These are phyloP conservation scores for Trachelus stipa DNA, from an alignment of 2,888 invertebrate genomes.

Conservation along the genomic window DNA sequence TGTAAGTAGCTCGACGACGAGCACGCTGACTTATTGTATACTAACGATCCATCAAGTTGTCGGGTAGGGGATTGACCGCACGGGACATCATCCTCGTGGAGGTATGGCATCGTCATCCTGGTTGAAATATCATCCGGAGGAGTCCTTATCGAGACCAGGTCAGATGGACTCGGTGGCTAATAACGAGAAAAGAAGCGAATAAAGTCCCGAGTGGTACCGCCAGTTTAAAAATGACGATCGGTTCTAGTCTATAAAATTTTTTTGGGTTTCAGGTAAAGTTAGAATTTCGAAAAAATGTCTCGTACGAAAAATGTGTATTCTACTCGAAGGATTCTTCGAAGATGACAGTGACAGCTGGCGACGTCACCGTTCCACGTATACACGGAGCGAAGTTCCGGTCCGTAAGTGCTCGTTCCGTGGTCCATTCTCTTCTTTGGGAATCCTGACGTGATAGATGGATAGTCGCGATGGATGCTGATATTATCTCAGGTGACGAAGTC, in stretches of 20 bases:
- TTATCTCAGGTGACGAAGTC: slow-evolving; percentile 53
- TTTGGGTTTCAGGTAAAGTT: not conserved
- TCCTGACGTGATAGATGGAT: slow-evolving; percentile 42
- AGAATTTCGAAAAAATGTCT: not conserved
- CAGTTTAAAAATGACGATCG: not conserved
- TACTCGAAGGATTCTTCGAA: not conserved
- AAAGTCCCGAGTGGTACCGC: not conserved
- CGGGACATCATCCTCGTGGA: not conserved
- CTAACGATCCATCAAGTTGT: slow-evolving; percentile 48
- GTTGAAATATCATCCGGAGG: not conserved
- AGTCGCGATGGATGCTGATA: slow-evolving; percentile 32
- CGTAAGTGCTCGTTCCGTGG: too few relatives aligned
- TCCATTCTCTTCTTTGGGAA: slow-evolving; percentile 22
- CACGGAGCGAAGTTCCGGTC: not conserved
- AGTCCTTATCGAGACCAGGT: not conserved
- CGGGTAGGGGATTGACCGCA: slow-evolving; percentile 33
- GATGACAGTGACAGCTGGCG: not conserved
- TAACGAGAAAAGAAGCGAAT: not conserved
- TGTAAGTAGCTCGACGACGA: slow-evolving; percentile 28
- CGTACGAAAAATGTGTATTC: not conserved
- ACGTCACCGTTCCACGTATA: not conserved
- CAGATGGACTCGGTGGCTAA: not conserved
- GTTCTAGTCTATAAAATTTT: not conserved
- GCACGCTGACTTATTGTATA: slow-evolving; percentile 44
- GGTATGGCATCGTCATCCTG: not conserved